Conservation (phyloP, 2,113 vertebrate genomes). For the Elephantulus edwardii region DNA sequence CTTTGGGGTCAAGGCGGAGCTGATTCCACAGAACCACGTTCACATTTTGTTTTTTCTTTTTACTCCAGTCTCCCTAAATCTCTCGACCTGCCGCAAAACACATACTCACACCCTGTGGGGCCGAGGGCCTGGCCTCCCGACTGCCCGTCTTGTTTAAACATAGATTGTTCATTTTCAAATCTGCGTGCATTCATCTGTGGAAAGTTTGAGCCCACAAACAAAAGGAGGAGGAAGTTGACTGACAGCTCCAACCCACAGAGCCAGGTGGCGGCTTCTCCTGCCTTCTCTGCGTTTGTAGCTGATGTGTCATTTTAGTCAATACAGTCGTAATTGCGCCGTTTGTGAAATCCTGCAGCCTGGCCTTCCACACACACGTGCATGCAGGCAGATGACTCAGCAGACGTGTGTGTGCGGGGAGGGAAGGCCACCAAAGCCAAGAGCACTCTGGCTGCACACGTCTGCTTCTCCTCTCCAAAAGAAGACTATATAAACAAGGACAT, state of each 20-base stretch:
- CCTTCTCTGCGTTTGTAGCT: rapidly evolving
- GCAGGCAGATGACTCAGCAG: too few species aligned
- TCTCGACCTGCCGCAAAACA: not conserved
- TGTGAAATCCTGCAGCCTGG: rapidly evolving
- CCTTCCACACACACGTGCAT: rapidly evolving
- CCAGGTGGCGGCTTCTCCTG: too few species aligned
- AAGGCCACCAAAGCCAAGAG: rapidly evolving
- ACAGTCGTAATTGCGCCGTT: rapidly evolving
- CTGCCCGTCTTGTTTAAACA: not conserved
- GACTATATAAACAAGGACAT: too few species aligned
- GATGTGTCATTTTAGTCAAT: rapidly evolving
- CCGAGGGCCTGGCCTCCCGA: not conserved
- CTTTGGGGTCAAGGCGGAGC: too few species aligned
- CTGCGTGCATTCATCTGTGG: not conserved
- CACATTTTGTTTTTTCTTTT: too few species aligned
- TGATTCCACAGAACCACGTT: too few species aligned
- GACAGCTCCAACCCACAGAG: rapidly evolving
- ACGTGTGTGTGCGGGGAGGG: rapidly evolving
- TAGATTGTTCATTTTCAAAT: not conserved
- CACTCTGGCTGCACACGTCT: too few species aligned
- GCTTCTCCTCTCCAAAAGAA: too few species aligned
- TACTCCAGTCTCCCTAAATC: not conserved
- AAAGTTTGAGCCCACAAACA: not conserved
- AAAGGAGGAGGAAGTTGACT: rapidly evolving
- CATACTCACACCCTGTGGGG: not conserved